phyloP scores from a whole-genome alignment of 1,140 invertebrate genomes.

The Mya arenaria region DNA sequence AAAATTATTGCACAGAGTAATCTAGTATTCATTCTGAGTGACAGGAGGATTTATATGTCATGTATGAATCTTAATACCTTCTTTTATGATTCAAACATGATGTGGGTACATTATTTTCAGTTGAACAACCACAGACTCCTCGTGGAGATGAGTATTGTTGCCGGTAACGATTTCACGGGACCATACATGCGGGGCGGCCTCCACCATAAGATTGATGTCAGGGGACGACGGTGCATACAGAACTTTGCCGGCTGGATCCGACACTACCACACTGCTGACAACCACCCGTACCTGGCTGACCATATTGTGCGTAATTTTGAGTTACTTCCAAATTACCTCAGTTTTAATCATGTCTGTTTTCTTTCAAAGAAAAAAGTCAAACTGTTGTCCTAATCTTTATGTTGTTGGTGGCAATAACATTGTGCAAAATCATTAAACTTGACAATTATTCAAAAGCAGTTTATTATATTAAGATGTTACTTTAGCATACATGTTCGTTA shows the following conservation, averaged over 20 bases:
- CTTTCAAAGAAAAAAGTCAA: no score
- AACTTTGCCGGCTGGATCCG: slow-evolving; percentile 71
- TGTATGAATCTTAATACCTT: no score
- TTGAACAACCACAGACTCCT: slow-evolving; percentile 64
- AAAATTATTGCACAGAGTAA: no score
- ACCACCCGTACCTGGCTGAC: slow-evolving; percentile 63
- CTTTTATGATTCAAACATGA: background rate
- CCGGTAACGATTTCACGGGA: slow-evolving; percentile 77
- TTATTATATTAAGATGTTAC: no score
- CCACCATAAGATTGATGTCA: slow-evolving; percentile 58
- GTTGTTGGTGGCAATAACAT: no score
- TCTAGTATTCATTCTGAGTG: no score
- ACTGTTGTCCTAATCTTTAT: no score
- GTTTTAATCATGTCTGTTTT: no score
- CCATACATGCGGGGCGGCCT: slow-evolving; percentile 61
- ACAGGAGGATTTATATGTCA: no score
- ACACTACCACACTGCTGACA: slow-evolving; percentile 68
- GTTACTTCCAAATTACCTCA: background rate
- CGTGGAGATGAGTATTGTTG: slow-evolving; percentile 74
- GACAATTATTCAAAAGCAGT: no score
- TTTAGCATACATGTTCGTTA: no score
- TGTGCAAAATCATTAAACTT: no score
- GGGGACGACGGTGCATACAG: slow-evolving; percentile 58
- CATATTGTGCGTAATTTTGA: slow-evolving; percentile 67
- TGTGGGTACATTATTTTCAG: slow-evolving; percentile 67